phyloP scores from a whole-genome alignment of 2,113 vertebrate species.

The Struthidea cinerea region DNA sequence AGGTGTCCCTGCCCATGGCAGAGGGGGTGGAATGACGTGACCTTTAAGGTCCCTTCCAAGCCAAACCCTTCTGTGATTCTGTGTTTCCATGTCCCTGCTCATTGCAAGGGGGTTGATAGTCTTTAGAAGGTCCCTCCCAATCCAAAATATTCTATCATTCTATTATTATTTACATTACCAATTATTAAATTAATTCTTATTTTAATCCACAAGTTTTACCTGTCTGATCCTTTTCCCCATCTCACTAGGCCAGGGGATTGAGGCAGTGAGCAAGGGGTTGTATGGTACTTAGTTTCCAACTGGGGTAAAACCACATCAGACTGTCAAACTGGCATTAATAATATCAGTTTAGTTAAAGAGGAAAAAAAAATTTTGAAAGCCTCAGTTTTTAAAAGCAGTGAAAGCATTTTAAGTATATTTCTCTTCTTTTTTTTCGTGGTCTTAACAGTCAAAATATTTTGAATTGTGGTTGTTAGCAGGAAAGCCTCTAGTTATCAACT shows the following conservation, averaged over 20 bases:
- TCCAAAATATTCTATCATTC: not conserved
- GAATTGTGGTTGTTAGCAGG: not conserved
- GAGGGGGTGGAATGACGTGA: accelerated
- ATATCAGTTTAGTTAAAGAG: not conserved
- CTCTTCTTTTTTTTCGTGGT: not conserved
- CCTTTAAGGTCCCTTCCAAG: not conserved
- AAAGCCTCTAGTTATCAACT: not conserved
- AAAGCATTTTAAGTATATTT: not conserved
- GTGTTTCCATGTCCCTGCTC: not conserved
- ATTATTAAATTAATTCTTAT: not conserved
- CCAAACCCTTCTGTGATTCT: not conserved
- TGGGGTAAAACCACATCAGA: not conserved
- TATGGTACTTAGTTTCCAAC: not conserved
- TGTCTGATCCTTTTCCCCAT: not conserved
- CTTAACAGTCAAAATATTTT: not conserved
- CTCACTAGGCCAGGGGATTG: not conserved
- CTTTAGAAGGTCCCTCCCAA: not conserved
- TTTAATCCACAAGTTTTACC: not conserved
- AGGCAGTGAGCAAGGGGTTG: not conserved
- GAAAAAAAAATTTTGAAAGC: not conserved
- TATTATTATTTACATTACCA: not conserved
- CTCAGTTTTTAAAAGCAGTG: not conserved
- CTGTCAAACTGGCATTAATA: not conserved
- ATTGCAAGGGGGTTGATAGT: not conserved
- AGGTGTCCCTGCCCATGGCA: not conserved